phyloP scores from a whole-genome alignment of 1,140 invertebrate species.

The Bombus affinis region DNA sequence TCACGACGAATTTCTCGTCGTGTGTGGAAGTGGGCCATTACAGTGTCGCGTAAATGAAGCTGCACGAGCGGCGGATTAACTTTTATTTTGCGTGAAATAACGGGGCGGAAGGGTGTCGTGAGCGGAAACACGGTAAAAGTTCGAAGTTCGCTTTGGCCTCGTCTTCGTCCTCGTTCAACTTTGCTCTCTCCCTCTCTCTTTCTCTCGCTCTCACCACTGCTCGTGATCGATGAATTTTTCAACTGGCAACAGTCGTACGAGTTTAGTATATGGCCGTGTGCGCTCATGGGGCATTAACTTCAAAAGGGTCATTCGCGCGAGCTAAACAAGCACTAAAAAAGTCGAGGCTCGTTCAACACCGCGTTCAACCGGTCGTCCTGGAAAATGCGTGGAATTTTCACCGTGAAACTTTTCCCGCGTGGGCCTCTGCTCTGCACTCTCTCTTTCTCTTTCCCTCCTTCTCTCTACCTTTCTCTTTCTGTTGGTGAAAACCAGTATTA shows the following conservation, averaged over 20 bases:
- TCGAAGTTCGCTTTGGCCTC: slow-evolving; percentile 41
- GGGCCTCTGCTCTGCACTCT: no score
- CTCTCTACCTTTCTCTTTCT: neutral
- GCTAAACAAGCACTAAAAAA: slow-evolving; percentile 71
- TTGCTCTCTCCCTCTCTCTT: neutral
- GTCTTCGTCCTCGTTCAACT: slow-evolving; percentile 24
- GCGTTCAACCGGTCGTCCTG: slow-evolving; percentile 31
- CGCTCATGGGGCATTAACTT: slow-evolving; percentile 69
- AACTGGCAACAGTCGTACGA: slow-evolving; percentile 63
- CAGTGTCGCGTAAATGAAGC: slow-evolving; percentile 36
- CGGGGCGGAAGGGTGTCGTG: slow-evolving; percentile 1
- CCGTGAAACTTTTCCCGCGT: slow-evolving; percentile 38
- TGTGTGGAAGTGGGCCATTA: slow-evolving; percentile 6
- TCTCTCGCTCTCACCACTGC: neutral
- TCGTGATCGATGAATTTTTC: slow-evolving; percentile 65
- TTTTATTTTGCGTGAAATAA: slow-evolving; percentile 23
- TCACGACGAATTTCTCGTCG: neutral
- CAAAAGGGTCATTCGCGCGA: slow-evolving; percentile 68
- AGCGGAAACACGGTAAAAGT: slow-evolving; percentile 46
- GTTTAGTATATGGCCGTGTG: slow-evolving; percentile 56
- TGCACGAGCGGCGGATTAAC: slow-evolving; percentile 33
- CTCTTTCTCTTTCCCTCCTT: neutral
- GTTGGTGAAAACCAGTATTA: neutral
- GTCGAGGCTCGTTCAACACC: slow-evolving; percentile 51
- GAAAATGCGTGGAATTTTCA: slow-evolving; percentile 66